Evolutionary conservation across 2,888 invertebrate genomes (phyloP).

Genomic region (Rhorus exstirpatorius): DNA sequence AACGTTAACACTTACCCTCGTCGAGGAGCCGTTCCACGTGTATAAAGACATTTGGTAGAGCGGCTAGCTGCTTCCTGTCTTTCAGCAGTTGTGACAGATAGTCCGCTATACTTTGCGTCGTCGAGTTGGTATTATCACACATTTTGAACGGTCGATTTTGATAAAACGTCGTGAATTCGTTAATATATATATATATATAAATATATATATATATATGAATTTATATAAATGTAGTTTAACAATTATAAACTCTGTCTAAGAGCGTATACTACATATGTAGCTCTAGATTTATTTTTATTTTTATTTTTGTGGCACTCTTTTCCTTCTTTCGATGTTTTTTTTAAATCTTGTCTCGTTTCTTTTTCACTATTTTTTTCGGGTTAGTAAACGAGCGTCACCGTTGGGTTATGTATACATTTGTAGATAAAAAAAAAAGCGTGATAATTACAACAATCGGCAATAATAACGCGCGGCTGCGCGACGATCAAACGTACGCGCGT

Average conservation of each 20-base stretch:
- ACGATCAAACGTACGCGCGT: constrained; percentile 68
- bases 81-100: constrained; percentile 99
- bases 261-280: constrained; percentile 28
- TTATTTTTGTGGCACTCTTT: constrained; percentile 34
- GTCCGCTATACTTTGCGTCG: constrained; percentile 99
- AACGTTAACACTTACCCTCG: constrained; percentile 92
- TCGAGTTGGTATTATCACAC: constrained; percentile 87
- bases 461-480: constrained; percentile 64
- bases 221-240: constrained; percentile 5
- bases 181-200: constrained; percentile 46
- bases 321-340: neutral
- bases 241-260: constrained; percentile 28
- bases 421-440: neutral
- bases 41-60: constrained; percentile 99
- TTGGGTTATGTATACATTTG: constrained; percentile 11
- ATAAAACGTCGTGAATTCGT: constrained; percentile 60
- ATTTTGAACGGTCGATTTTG: constrained; percentile 77
- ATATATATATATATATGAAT: neutral
- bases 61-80: constrained; percentile 99
- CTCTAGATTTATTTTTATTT: constrained; percentile 26
- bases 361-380: constrained; percentile 23
- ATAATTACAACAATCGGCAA: constrained; percentile 41
- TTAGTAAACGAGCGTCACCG: constrained; percentile 53
- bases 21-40: constrained; percentile 99
- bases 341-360: neutral